phyloP scores from a whole-genome alignment of 53 echinoderm and acorn worm species.

The Temnopleurus reevesii region DNA sequence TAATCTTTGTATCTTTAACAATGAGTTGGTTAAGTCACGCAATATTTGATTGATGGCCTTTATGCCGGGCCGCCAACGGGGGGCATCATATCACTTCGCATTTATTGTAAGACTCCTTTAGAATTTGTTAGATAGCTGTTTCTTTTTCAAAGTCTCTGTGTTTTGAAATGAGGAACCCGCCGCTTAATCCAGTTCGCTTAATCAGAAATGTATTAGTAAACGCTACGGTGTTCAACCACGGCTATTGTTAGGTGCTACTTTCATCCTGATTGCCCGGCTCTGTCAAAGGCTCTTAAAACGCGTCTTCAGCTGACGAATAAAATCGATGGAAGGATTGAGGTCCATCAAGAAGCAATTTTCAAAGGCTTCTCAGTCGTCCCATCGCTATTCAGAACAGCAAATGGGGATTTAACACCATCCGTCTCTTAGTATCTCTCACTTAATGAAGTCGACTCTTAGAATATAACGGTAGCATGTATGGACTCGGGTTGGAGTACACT shows the following conservation, averaged over 20 bases:
- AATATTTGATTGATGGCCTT: too few relatives aligned
- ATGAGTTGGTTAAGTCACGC: too few relatives aligned
- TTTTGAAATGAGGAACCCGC: slow-evolving; percentile 7
- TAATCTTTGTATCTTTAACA: too few relatives aligned
- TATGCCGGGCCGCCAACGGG: too few relatives aligned
- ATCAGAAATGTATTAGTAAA: not conserved
- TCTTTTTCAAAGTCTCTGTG: too few relatives aligned
- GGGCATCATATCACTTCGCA: too few relatives aligned
- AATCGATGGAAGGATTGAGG: not conserved
- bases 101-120: too few relatives aligned
- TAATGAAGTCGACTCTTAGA: not conserved
- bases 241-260: not conserved
- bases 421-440: not conserved
- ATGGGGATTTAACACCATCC: not conserved
- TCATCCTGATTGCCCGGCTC: not conserved
- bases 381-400: not conserved
- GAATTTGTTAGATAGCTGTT: not conserved
- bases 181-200: not conserved
- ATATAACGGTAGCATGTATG: not conserved
- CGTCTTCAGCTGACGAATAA: not conserved
- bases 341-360: not conserved
- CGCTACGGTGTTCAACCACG: not conserved
- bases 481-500: not conserved
- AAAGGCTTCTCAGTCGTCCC: not conserved
- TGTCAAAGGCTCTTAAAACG: slow-evolving; percentile 18